Conservation (phyloP, 2,113 vertebrate species). For the Eudyptes chrysolophus region DNA sequence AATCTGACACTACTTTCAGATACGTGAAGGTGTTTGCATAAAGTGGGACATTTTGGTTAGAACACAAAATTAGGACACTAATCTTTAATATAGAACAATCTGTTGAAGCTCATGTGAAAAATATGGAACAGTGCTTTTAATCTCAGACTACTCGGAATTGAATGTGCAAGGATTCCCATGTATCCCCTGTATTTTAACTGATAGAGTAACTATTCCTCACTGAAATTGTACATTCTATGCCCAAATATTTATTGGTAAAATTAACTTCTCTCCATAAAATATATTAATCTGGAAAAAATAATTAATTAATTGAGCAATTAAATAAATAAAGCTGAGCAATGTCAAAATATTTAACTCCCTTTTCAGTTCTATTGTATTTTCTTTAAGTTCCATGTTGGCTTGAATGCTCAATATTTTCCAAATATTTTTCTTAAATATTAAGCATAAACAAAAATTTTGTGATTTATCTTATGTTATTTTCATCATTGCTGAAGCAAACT, state of each 20-base stretch:
- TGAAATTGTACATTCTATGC: background rate
- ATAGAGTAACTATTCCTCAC: background rate
- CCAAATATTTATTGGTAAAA: background rate
- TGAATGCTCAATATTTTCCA: background rate
- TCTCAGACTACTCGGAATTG: background rate
- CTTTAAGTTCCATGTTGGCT: fast-evolving
- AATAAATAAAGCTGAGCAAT: background rate
- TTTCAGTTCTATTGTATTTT: background rate
- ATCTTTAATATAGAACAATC: background rate
- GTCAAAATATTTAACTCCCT: background rate
- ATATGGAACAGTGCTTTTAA: background rate
- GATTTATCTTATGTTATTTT: background rate
- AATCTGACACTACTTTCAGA: background rate
- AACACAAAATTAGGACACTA: background rate
- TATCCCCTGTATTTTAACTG: background rate
- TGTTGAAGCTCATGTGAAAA: background rate
- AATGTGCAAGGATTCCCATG: background rate
- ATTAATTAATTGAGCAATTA: background rate
- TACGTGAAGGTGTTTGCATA: background rate
- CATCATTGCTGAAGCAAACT: background rate
- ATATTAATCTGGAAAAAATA: background rate
- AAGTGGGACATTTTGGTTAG: background rate
- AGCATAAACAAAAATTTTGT: background rate
- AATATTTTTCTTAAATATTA: background rate
- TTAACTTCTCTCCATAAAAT: background rate